Base-by-base conservation (phyloP, 2,113 vertebrate species). In the Limnothrissa miodon region DNA sequence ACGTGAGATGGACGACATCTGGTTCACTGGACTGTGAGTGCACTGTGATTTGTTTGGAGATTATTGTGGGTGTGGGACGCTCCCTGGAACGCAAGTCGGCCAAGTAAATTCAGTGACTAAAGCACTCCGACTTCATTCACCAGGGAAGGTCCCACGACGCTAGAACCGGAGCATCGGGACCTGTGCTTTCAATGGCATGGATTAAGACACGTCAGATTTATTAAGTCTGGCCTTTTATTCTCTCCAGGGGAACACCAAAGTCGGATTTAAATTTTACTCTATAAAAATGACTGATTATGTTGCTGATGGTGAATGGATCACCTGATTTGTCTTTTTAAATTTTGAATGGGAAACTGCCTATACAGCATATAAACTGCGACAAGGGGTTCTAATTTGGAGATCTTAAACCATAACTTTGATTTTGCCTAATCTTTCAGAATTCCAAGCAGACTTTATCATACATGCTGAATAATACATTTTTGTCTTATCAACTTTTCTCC, bases 121-220 rank as follows among this genome's bases (percentile, higher is more conserved):
- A 53, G 81, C 56, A 11, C 51, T 74, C 23, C 53, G 53, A 85
- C 53, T 83, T 85, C 84, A 85, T 85, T 85, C 78, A 85, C 23
- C 46, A 70, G 78, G 39, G 39, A 42, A 74, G 81, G 46, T 80
- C 74, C 83, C 79, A 80, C 74, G 79, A 56, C 66, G 29, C 29
- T 13, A 29, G 66, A 33, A 29, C 33, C 66, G 66, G 25, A 36
- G 66, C 66, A 36, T 13, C 29, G 66, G 66, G 66, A 36, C 66
- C 66, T 74, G 66, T 33, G 66, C 66, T 39, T 74, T 74, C 66
- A 74, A 74, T 39, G 39, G 66, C 66, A 29, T 74, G 66, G 66
- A 74, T 74, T 74, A 74, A 74, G 66, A 74, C 66, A 36, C 66
- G 66, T 74, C 66, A 74, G 66, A 74, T 74, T 36, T 74, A 74